Evolutionary conservation across 2,888 invertebrate species (phyloP).

Genomic region (Capitulum mitella): DNA sequence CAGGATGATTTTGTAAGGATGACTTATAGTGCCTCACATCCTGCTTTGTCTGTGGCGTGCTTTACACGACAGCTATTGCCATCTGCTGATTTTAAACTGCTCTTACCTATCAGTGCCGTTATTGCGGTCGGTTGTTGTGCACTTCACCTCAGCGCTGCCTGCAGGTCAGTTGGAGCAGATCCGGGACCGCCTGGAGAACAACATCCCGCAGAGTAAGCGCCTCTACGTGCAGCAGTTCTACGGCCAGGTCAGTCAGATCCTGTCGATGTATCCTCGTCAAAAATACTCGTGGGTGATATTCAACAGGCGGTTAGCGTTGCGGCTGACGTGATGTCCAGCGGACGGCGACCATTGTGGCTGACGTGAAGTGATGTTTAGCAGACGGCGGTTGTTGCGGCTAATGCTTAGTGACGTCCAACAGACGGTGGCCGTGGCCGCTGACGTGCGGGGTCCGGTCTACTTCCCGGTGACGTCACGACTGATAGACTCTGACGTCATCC

Average conservation of each 20-base stretch:
- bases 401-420: slow-evolving; percentile 33
- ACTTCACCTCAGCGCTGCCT: no score
- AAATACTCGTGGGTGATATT: no score
- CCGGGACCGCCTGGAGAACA: slow-evolving; percentile 73
- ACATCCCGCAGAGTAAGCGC: slow-evolving; percentile 60
- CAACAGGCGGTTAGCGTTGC: no score
- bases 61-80: no score
- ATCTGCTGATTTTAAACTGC: no score
- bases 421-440: slow-evolving; percentile 45
- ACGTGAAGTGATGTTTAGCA: background rate
- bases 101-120: no score
- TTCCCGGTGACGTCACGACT: slow-evolving; percentile 73
- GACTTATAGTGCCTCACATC: no score
- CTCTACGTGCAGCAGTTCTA: slow-evolving; percentile 47
- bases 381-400: background rate
- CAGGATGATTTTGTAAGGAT: no score
- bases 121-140: no score
- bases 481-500: slow-evolving; percentile 65
- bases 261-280: no score
- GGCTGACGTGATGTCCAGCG: background rate
- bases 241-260: background rate
- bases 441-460: slow-evolving; percentile 76
- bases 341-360: background rate
- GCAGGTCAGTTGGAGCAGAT: slow-evolving; percentile 69
- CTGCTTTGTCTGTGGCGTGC: no score